These are phyloP conservation scores for Novumbra hubbsi DNA, from an alignment of 2,797 vertebrate species.

Conservation along the genomic window DNA sequence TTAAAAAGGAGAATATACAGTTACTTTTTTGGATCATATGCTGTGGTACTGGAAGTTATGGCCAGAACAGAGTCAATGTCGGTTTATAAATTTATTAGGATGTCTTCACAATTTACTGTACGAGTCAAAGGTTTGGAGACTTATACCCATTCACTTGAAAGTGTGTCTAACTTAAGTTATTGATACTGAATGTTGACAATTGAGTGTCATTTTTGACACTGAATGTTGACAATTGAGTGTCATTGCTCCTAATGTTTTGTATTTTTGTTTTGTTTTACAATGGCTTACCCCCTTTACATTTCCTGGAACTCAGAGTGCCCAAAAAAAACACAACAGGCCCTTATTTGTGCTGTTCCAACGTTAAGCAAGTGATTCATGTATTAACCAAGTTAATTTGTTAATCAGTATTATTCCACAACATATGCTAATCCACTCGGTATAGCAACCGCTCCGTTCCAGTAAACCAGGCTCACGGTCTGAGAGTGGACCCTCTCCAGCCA, in stretches of 20 bases:
- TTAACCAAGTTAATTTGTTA: background rate
- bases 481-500: conserved; percentile 14
- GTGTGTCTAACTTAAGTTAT: too few relatives aligned
- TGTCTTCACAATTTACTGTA: background rate
- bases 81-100: background rate
- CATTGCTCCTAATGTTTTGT: background rate
- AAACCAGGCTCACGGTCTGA: conserved; percentile 14
- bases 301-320: background rate
- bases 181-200: background rate
- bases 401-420: background rate
- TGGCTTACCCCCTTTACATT: background rate
- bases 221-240: background rate
- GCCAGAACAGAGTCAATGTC: background rate
- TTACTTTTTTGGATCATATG: background rate
- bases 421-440: conserved; percentile 30
- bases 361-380: too few relatives aligned
- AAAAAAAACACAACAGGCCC: background rate
- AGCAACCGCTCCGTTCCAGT: conserved; percentile 12
- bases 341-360: background rate
- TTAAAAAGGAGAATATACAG: background rate
- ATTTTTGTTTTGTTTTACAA: background rate
- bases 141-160: too few relatives aligned
- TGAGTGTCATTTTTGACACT: background rate
- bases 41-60: background rate
- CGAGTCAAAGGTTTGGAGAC: too few relatives aligned